These are phyloP conservation scores for Pseudorectes ferrugineus DNA, from an alignment of 2,113 vertebrate species.

Conservation along the genomic window DNA sequence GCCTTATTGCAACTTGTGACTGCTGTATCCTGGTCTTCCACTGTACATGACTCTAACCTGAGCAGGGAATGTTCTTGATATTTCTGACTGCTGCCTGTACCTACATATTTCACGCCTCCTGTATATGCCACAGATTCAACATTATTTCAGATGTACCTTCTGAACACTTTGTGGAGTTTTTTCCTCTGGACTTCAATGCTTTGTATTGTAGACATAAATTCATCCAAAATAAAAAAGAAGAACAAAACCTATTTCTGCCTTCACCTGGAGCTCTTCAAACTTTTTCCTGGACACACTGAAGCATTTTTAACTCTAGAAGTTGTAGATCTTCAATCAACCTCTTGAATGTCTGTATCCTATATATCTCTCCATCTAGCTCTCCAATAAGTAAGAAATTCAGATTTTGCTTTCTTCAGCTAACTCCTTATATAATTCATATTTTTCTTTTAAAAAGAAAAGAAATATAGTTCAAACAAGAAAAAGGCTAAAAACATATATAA, in stretches of 20 bases:
- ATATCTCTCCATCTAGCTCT: neutral
- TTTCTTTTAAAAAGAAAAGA: neutral
- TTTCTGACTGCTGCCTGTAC: neutral
- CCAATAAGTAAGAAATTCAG: neutral
- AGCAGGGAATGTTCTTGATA: neutral
- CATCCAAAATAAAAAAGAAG: neutral
- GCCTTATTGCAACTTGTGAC: neutral
- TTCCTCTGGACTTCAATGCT: neutral
- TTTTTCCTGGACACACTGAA: rapidly evolving
- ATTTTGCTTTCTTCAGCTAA: neutral
- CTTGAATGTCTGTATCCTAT: neutral
- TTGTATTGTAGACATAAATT: neutral
- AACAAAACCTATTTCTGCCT: neutral
- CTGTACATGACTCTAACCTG: neutral
- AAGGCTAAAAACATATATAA: neutral
- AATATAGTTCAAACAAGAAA: neutral
- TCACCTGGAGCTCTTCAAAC: neutral
- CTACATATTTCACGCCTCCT: neutral
- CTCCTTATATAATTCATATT: neutral
- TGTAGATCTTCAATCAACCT: neutral
- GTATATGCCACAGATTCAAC: neutral
- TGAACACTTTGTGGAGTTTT: neutral
- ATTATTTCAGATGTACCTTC: neutral
- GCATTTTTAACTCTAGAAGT: neutral
- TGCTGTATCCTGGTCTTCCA: neutral